These are phyloP conservation scores for Microhierax caerulescens DNA, from an alignment of 2,797 vertebrate species.

Conservation along the genomic window DNA sequence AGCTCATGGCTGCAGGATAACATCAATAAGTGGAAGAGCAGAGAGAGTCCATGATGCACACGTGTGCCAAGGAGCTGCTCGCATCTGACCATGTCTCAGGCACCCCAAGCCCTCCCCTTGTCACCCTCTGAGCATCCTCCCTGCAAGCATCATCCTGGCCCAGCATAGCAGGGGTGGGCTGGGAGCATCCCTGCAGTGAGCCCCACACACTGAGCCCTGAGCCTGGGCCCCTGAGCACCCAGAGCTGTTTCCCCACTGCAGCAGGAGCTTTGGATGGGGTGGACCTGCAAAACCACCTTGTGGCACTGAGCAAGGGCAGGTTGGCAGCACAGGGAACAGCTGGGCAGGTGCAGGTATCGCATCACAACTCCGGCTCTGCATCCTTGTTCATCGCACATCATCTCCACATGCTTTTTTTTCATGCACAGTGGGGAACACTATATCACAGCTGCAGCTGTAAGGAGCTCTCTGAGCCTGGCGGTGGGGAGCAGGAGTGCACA, in stretches of 20 bases:
- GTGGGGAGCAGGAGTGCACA: fast-evolving
- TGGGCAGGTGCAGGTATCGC: neutral
- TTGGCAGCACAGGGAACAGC: neutral
- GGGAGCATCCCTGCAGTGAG: fast-evolving
- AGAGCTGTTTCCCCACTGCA: neutral
- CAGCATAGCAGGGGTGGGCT: fast-evolving
- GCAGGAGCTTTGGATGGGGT: neutral
- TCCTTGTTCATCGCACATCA: neutral
- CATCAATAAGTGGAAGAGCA: neutral
- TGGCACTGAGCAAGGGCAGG: fast-evolving
- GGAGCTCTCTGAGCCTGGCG: fast-evolving
- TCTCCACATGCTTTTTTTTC: neutral
- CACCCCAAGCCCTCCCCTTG: neutral
- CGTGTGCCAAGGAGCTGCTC: fast-evolving
- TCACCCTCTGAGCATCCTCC: neutral
- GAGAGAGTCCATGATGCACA: fast-evolving
- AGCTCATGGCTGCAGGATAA: neutral
- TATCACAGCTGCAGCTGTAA: fast-evolving
- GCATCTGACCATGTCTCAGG: fast-evolving
- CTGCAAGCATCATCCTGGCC: fast-evolving
- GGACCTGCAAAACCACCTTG: neutral
- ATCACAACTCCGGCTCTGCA: neutral
- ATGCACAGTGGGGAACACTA: neutral
- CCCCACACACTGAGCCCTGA: fast-evolving
- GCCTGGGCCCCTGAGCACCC: neutral